Conservation (phyloP, 2,797 vertebrate genomes). For the Pterois miles region DNA sequence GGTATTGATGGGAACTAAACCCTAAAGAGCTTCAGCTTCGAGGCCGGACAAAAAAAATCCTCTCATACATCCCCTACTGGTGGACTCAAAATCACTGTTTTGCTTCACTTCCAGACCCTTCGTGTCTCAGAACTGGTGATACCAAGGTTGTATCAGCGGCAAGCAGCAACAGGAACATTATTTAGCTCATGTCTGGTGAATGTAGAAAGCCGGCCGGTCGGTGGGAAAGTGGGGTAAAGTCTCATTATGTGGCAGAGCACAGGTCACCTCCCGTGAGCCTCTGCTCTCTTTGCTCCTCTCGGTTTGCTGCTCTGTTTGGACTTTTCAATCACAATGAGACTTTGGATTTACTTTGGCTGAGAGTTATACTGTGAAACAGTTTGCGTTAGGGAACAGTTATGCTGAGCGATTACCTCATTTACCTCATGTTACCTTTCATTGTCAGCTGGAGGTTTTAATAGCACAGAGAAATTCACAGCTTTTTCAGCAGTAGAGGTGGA, state of each 20-base stretch:
- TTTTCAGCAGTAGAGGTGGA: background rate
- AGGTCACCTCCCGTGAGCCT: constrained; percentile 72
- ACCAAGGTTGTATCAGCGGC: constrained; percentile 58
- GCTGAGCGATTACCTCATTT: constrained; percentile 53
- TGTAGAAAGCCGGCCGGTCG: constrained; percentile 67
- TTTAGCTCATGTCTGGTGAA: constrained; percentile 61
- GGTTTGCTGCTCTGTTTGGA: constrained; percentile 54
- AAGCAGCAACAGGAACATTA: constrained; percentile 45
- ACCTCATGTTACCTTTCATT: constrained; percentile 42
- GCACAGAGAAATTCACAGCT: constrained; percentile 13
- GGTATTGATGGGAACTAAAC: constrained; percentile 74
- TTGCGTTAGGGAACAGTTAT: constrained; percentile 27
- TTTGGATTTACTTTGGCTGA: constrained; percentile 47
- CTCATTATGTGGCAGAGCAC: constrained; percentile 76
- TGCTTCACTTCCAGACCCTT: constrained; percentile 19
- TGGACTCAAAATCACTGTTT: constrained; percentile 47
- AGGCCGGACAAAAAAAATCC: constrained; percentile 30
- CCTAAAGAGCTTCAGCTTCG: constrained; percentile 60
- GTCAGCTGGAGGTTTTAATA: constrained; percentile 25
- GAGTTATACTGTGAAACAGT: constrained; percentile 22
- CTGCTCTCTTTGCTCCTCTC: constrained; percentile 52
- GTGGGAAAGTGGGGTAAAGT: constrained; percentile 69
- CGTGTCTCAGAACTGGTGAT: constrained; percentile 25
- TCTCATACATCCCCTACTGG: constrained; percentile 23
- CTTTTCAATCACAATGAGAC: constrained; percentile 44